Percentiles rank a stretch among this genome's conserved stretches.
phyloP scores from a whole-genome alignment of 2,888 invertebrate species.

The Congeria kusceri region DNA sequence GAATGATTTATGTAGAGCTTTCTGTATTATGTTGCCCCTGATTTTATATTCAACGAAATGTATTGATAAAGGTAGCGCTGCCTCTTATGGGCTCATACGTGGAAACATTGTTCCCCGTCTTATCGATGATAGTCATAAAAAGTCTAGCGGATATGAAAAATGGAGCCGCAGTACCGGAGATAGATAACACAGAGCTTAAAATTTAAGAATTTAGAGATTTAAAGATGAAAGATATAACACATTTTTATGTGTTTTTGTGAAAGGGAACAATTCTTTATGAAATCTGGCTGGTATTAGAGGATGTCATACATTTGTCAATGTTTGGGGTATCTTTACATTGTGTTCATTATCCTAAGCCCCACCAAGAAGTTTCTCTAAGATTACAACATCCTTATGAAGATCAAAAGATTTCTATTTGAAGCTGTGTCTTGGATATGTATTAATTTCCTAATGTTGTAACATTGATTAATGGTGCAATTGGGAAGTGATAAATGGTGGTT shows the following conservation, averaged over 20 bases:
- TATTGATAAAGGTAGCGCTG: constrained; percentile 52
- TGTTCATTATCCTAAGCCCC: constrained; percentile 1
- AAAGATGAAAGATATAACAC: constrained; percentile 40
- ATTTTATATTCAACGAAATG: constrained; percentile 52
- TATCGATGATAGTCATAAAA: constrained; percentile 48
- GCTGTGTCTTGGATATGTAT: constrained; percentile 31
- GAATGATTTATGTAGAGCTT: constrained; percentile 58
- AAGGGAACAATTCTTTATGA: too few relatives aligned
- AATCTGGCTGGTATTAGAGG: not conserved
- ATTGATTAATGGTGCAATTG: constrained; percentile 30
- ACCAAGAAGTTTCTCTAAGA: not conserved
- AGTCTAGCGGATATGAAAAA: constrained; percentile 41
- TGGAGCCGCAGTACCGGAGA: constrained; percentile 24
- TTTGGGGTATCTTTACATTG: not conserved
- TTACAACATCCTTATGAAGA: constrained; percentile 16
- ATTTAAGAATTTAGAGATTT: constrained; percentile 46
- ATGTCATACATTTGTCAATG: not conserved
- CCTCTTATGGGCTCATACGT: constrained; percentile 27
- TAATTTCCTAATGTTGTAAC: constrained; percentile 16
- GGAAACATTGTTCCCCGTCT: constrained; percentile 33
- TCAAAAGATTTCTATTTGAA: constrained; percentile 34
- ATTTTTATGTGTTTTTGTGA: constrained; percentile 31
- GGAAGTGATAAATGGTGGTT: not conserved
- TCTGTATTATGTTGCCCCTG: constrained; percentile 51
- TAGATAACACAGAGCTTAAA: constrained; percentile 23